These are phyloP conservation scores for Aphelenchoides fujianensis DNA, from an alignment of 1,140 invertebrate genomes.

Conservation along the genomic window DNA sequence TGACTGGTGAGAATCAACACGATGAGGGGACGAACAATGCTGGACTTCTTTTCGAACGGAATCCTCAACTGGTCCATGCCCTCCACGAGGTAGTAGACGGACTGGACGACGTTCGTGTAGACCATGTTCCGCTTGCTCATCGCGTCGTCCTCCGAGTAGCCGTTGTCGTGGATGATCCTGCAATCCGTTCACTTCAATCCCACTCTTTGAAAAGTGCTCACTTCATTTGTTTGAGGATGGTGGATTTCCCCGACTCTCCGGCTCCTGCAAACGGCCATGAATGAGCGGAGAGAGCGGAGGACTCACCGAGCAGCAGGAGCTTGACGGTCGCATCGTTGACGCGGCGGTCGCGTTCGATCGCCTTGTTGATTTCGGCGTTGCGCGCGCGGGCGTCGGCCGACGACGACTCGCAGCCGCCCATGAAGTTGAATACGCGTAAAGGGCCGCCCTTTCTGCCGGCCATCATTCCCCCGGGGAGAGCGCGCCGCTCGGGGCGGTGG, in stretches of 20 bases:
- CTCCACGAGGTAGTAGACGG: slow-evolving; percentile 11
- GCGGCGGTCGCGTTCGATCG: slow-evolving; percentile 41
- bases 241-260: slow-evolving; percentile 39
- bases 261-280: slow-evolving; percentile 30
- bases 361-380: slow-evolving; percentile 35
- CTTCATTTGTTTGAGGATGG: slow-evolving; percentile 50
- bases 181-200: too few species aligned
- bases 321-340: slow-evolving; percentile 49
- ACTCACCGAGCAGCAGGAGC: slow-evolving; percentile 43
- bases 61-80: slow-evolving; percentile 20
- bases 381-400: background rate
- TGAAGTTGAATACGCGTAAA: slow-evolving; percentile 5
- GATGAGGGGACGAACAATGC: background rate
- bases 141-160: slow-evolving; percentile 39
- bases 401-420: slow-evolving; percentile 5
- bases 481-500: too few species aligned
- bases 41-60: background rate
- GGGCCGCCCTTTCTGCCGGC: background rate
- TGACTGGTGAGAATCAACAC: background rate
- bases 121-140: slow-evolving; percentile 43
- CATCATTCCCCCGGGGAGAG: background rate
- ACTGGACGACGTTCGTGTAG: slow-evolving; percentile 49
- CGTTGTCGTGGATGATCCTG: slow-evolving; percentile 53
- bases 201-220: too few species aligned
- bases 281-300: background rate